Percentiles rank a stretch among this genome's conserved stretches.
phyloP scores from a whole-genome alignment of 2,888 invertebrate species.

The Agrotis segetum region DNA sequence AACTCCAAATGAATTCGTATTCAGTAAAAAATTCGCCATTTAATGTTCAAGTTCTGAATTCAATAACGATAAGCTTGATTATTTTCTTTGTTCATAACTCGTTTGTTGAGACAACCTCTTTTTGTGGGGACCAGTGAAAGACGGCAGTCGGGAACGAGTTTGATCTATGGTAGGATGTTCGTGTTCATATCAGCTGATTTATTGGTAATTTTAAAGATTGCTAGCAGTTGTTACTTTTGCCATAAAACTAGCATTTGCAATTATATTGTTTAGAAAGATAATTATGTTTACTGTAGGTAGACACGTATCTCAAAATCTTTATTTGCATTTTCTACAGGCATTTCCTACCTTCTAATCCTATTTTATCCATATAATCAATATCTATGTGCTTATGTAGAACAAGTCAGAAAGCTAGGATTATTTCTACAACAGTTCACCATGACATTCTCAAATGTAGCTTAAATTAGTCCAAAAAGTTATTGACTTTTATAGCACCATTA shows the following conservation, averaged over 20 bases:
- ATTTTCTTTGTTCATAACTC: slow-evolving; percentile 65
- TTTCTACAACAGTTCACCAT: not conserved
- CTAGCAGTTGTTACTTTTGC: slow-evolving; percentile 17
- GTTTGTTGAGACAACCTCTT: slow-evolving; percentile 63
- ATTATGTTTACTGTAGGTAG: not conserved
- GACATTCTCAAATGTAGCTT: not conserved
- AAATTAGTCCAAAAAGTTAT: not conserved
- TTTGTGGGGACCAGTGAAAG: slow-evolving; percentile 53
- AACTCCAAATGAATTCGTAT: slow-evolving; percentile 62
- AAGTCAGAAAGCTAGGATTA: not conserved
- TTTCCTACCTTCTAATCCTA: not conserved
- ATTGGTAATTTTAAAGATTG: slow-evolving; percentile 20
- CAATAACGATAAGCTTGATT: slow-evolving; percentile 59
- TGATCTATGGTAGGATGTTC: slow-evolving; percentile 45
- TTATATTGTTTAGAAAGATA: not conserved
- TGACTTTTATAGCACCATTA: not conserved
- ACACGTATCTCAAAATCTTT: too few relatives aligned
- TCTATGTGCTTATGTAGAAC: not conserved
- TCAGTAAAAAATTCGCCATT: slow-evolving; percentile 53
- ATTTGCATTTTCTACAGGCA: not conserved
- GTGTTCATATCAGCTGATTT: slow-evolving; percentile 43
- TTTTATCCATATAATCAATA: too few relatives aligned
- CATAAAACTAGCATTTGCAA: slow-evolving; percentile 21
- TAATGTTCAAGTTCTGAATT: slow-evolving; percentile 62
- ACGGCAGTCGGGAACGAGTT: slow-evolving; percentile 49